phyloP scores from a whole-genome alignment of 30 jellyfish, hydroid and myxozoan species.

The Euphysa ruthae region DNA sequence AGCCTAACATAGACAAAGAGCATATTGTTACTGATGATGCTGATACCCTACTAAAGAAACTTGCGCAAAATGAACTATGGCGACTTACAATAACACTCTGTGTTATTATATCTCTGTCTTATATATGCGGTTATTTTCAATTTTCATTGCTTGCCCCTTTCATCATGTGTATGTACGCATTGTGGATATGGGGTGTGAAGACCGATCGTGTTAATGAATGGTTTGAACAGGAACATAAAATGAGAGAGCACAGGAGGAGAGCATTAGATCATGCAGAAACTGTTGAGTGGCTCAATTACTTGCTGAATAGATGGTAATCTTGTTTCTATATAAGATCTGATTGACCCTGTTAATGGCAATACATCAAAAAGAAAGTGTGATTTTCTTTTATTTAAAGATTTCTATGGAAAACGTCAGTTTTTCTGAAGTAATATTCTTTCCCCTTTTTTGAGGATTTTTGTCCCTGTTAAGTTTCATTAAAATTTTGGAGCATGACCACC shows the following conservation, averaged over 20 bases:
- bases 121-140: slow-evolving; percentile 57
- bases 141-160: slow-evolving; percentile 57
- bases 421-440: too few relatives aligned
- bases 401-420: too few relatives aligned
- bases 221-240: slow-evolving; percentile 77
- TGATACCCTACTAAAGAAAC: neutral
- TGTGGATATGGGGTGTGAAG: slow-evolving; percentile 80
- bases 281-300: slow-evolving; percentile 84
- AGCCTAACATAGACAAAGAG: too few relatives aligned
- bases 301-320: slow-evolving; percentile 79
- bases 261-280: slow-evolving; percentile 91
- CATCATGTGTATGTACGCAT: slow-evolving; percentile 48
- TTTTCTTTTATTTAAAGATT: too few relatives aligned
- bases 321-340: too few relatives aligned
- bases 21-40: neutral
- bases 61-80: slow-evolving; percentile 32
- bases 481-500: too few relatives aligned
- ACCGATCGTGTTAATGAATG: slow-evolving; percentile 47
- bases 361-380: too few relatives aligned
- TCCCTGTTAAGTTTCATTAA: too few relatives aligned
- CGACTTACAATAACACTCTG: slow-evolving; percentile 64
- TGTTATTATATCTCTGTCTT: slow-evolving; percentile 50
- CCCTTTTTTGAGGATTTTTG: too few relatives aligned
- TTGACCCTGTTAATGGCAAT: too few relatives aligned
- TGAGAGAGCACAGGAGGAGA: slow-evolving; percentile 69